These are phyloP conservation scores for Agriopis aurantiaria DNA, from an alignment of 2,888 invertebrate species.

Conservation along the genomic window DNA sequence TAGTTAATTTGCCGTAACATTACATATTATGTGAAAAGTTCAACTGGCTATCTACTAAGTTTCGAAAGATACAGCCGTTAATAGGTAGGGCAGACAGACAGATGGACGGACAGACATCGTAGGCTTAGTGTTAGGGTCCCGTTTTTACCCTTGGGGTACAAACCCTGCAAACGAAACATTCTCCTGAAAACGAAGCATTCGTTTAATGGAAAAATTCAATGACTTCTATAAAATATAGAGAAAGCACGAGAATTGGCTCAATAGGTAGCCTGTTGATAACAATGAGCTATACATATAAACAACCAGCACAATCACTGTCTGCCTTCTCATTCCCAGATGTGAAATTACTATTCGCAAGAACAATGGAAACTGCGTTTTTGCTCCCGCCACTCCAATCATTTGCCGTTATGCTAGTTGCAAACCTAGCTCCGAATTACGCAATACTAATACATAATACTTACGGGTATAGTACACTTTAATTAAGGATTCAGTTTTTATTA, in stretches of 20 bases:
- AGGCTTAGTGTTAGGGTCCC: no score
- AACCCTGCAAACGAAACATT: neutral
- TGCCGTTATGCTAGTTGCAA: conserved; percentile 34
- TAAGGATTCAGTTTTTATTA: neutral
- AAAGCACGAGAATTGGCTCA: conserved; percentile 45
- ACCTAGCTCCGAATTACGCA: conserved; percentile 31
- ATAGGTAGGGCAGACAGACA: no score
- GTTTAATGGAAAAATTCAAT: neutral
- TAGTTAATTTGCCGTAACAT: no score
- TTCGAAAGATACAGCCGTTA: no score
- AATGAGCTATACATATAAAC: conserved; percentile 41
- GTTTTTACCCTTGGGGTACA: no score
- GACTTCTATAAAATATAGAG: conserved; percentile 4
- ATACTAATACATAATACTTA: conserved; percentile 5
- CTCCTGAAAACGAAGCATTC: no score
- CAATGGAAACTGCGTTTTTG: conserved; percentile 49
- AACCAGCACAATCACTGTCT: conserved; percentile 39
- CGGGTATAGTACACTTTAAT: conserved; percentile 3
- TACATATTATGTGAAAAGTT: no score
- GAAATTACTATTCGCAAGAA: conserved; percentile 50
- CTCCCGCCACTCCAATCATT: conserved; percentile 41
- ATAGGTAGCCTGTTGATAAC: conserved; percentile 50
- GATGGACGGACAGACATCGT: no score
- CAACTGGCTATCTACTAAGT: no score
- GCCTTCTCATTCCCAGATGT: conserved; percentile 47